Evolutionary conservation across 2,113 vertebrate genomes (phyloP).

Genomic region (Cairina moschata): DNA sequence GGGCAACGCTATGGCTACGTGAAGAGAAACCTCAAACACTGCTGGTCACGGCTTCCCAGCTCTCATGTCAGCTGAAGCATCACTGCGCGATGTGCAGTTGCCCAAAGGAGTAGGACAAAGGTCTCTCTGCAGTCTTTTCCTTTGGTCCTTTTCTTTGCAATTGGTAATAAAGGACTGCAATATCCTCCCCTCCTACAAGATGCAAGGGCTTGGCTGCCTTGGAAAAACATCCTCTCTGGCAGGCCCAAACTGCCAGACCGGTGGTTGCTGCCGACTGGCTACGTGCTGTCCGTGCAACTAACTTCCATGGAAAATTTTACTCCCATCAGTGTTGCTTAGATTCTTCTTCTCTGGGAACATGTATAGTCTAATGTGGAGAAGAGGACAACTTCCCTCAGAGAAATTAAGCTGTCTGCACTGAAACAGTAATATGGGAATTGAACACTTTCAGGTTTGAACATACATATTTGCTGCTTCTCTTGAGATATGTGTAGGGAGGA

Average conservation of each 20-base stretch:
- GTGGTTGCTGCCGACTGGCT: neutral
- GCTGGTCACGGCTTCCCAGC: neutral
- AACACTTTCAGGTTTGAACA: accelerated
- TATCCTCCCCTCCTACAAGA: neutral
- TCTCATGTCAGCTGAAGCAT: neutral
- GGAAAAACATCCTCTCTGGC: neutral
- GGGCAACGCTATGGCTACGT: neutral
- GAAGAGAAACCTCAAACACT: slow-evolving; percentile 23
- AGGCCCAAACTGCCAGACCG: neutral
- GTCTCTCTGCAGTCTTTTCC: neutral
- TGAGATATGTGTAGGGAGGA: neutral
- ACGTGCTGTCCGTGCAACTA: slow-evolving; percentile 31
- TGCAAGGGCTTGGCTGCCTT: neutral
- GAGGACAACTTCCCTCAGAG: neutral
- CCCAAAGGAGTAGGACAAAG: neutral
- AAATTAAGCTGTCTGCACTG: neutral
- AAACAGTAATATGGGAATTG: neutral
- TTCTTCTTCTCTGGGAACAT: neutral
- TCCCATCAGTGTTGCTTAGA: neutral
- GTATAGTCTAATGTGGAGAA: neutral
- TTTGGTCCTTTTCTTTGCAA: neutral
- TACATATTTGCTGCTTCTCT: neutral
- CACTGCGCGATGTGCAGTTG: accelerated
- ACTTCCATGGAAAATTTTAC: neutral
- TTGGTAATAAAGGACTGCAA: neutral